phyloP scores from a whole-genome alignment of 2,888 invertebrate species.

The Tricholauxania praeusta region DNA sequence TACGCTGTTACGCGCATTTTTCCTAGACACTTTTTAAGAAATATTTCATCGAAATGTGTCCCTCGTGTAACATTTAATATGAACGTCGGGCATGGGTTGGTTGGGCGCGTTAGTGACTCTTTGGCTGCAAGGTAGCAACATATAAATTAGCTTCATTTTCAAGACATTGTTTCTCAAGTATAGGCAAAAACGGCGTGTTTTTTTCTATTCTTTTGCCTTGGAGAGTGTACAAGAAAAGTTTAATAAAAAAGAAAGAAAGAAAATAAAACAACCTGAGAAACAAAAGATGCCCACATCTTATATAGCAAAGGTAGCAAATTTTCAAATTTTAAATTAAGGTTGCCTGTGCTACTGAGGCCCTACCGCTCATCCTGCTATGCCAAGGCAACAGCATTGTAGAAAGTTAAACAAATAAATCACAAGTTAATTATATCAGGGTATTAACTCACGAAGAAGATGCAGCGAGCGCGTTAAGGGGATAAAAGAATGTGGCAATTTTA shows the following conservation, averaged over 20 bases:
- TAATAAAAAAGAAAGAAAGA: not conserved
- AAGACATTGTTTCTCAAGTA: conserved; percentile 56
- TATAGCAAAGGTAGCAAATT: too few species aligned
- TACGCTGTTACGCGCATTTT: conserved; percentile 52
- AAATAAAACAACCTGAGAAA: not conserved
- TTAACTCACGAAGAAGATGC: conserved; percentile 55
- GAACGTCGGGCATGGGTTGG: conserved; percentile 53
- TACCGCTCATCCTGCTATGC: not conserved
- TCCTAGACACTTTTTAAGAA: conserved; percentile 66
- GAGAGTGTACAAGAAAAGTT: not conserved
- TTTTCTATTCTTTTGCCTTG: not conserved
- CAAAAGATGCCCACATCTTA: too few species aligned
- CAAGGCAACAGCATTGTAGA: conserved; percentile 45
- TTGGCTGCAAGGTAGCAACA: conserved; percentile 42
- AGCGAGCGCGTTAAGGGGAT: too few species aligned
- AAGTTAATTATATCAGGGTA: conserved; percentile 64
- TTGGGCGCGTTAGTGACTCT: not conserved
- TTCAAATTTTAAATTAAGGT: conserved; percentile 1
- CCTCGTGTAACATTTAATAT: conserved; percentile 68
- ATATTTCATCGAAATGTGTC: conserved; percentile 70
- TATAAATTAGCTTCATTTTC: conserved; percentile 64
- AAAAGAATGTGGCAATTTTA: too few species aligned
- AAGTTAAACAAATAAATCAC: conserved; percentile 64
- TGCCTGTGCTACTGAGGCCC: conserved; percentile 6
- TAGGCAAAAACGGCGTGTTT: not conserved